phyloP scores from a whole-genome alignment of 2,797 vertebrate genomes.

The Babyrousa celebensis region DNA sequence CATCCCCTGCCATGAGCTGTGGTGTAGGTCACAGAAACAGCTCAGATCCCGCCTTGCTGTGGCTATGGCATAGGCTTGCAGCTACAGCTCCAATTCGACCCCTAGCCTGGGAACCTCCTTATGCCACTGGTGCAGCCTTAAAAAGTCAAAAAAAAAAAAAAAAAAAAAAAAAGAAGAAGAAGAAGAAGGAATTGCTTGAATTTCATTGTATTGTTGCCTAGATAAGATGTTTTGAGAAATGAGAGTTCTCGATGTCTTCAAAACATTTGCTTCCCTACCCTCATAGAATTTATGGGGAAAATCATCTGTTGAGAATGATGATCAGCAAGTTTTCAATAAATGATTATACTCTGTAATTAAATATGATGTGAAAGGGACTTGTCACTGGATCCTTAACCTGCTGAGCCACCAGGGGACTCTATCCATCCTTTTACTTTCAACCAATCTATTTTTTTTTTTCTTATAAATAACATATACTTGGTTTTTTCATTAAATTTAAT shows the following conservation, averaged over 20 bases:
- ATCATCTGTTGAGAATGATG: slow-evolving; percentile 21
- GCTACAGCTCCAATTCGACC: too few relatives aligned
- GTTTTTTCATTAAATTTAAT: slow-evolving; percentile 33
- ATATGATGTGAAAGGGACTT: neutral
- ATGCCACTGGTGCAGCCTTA: too few relatives aligned
- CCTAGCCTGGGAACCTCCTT: too few relatives aligned
- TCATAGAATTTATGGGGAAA: neutral
- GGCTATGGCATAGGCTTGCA: too few relatives aligned
- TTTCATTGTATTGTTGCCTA: slow-evolving; percentile 37
- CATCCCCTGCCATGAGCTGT: too few relatives aligned
- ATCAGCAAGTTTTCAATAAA: neutral
- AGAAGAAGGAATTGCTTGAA: slow-evolving; percentile 30
- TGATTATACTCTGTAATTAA: slow-evolving; percentile 49
- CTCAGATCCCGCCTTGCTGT: too few relatives aligned
- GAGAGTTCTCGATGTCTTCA: slow-evolving; percentile 30
- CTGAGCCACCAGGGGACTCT: neutral
- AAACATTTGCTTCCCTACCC: neutral
- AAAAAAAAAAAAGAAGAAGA: too few relatives aligned
- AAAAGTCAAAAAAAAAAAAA: too few relatives aligned
- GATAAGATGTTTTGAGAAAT: neutral
- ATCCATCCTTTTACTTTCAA: slow-evolving; percentile 8
- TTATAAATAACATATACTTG: neutral
- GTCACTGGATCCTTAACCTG: too few relatives aligned
- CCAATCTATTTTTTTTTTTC: slow-evolving; percentile 42
- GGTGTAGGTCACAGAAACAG: too few relatives aligned